Evolutionary conservation across 2,797 vertebrate genomes (phyloP).

Genomic region (Eutrigla gurnardus): DNA sequence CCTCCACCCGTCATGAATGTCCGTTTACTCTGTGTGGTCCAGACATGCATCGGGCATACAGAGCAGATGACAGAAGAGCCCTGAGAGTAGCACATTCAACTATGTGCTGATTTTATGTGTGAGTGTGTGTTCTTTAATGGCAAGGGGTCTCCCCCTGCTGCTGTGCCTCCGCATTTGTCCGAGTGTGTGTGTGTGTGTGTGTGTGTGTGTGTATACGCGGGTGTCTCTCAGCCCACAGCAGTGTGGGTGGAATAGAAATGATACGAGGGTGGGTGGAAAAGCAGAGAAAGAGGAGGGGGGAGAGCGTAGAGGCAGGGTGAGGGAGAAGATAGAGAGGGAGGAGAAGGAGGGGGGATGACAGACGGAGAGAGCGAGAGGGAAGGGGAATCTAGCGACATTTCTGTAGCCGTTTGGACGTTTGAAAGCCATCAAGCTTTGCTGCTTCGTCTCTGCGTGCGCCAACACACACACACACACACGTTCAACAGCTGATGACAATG

Average conservation of each 20-base stretch:
- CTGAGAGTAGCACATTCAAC: slow-evolving; percentile 54
- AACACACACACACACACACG: slow-evolving; percentile 26
- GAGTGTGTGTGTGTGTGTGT: slow-evolving; percentile 74
- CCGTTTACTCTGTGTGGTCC: slow-evolving; percentile 52
- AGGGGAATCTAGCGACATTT: slow-evolving; percentile 70
- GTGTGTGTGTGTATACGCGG: slow-evolving; percentile 43
- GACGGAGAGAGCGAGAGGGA: slow-evolving; percentile 40
- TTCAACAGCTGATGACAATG: slow-evolving; percentile 75
- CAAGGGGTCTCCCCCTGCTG: slow-evolving; percentile 69
- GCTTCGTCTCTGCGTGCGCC: slow-evolving; percentile 28
- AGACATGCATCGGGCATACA: slow-evolving; percentile 75
- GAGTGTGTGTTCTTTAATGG: slow-evolving; percentile 64
- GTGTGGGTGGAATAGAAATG: slow-evolving; percentile 88
- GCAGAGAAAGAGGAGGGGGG: slow-evolving; percentile 69
- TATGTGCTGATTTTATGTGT: slow-evolving; percentile 36
- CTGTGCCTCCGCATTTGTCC: slow-evolving; percentile 58
- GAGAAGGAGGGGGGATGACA: slow-evolving; percentile 36
- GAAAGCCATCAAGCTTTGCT: slow-evolving; percentile 60
- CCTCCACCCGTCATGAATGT: slow-evolving; percentile 36
- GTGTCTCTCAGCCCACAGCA: slow-evolving; percentile 79
- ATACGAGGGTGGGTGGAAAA: slow-evolving; percentile 83
- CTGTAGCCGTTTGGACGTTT: slow-evolving; percentile 64
- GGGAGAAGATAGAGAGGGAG: slow-evolving; percentile 53
- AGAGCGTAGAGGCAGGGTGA: slow-evolving; percentile 60
- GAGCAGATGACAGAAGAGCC: slow-evolving; percentile 76